Conservation (phyloP, 30 jellyfish, hydroid and myxozoan species). For the Aurelia coerulea region DNA sequence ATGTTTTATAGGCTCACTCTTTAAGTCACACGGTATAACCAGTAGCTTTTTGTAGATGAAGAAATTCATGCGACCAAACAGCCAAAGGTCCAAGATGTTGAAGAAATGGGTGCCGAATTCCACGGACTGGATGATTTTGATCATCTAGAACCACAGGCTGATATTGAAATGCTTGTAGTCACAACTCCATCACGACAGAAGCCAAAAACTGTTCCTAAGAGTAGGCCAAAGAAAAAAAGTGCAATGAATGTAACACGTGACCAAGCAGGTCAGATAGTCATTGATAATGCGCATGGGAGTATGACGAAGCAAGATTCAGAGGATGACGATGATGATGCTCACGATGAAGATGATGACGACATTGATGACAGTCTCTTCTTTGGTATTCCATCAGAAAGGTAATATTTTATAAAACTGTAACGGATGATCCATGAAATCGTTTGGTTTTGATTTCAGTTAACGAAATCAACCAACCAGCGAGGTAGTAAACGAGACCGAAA, state of each 20-base stretch:
- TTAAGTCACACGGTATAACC: too few relatives aligned
- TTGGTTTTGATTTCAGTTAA: too few relatives aligned
- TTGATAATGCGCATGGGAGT: background rate
- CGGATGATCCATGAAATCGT: too few relatives aligned
- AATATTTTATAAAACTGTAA: too few relatives aligned
- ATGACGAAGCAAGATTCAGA: conserved; percentile 47
- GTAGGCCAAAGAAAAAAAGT: conserved; percentile 12
- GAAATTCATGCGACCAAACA: conserved; percentile 8
- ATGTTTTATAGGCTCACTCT: too few relatives aligned
- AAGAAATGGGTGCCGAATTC: conserved; percentile 47
- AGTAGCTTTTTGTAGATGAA: too few relatives aligned
- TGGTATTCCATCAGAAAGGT: conserved; percentile 86
- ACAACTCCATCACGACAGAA: conserved; percentile 39
- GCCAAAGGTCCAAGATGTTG: conserved; percentile 54
- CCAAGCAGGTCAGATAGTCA: conserved; percentile 36
- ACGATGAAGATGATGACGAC: conserved; percentile 96
- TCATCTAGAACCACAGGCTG: conserved; percentile 20
- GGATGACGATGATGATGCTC: conserved; percentile 93
- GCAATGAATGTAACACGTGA: background rate
- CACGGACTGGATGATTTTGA: conserved; percentile 16
- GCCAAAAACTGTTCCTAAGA: background rate
- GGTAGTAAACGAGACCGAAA: too few relatives aligned
- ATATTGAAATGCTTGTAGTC: conserved; percentile 30
- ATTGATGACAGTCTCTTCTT: conserved; percentile 94
- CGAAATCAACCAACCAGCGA: too few relatives aligned